Evolutionary conservation across 2,888 invertebrate species (phyloP), one percentile per base, ranked within the genome.

Genomic region (Microctonus hyperodae): DNA sequence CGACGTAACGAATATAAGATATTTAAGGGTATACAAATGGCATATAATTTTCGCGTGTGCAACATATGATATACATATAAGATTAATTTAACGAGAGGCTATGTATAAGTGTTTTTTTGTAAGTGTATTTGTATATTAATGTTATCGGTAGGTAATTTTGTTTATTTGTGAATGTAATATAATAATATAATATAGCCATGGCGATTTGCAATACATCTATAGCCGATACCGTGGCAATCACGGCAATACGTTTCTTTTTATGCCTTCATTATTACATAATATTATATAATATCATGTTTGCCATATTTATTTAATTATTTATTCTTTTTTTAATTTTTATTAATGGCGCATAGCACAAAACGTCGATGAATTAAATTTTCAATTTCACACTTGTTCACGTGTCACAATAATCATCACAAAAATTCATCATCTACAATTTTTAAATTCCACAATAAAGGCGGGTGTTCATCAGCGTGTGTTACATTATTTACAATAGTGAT

Each of bases 131-230:
- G 51, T 25, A 10, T 53, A 23, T 25, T 25, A 25, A 20, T 44
- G 44, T 1, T 16, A 16, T 16, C 16, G n/a, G 44, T n/a, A 44
- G 44, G 16, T 44, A 7, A 16, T 16, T 4, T n/a, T 44, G 28
- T 48, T 16, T 5, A 11, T n/a, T 9, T 50, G 28, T 60, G 22
- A 48, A 48, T 60, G 25, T 50, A 20, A 28, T 53, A 23, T 28
- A 53, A 35, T 71, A 65, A 68, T 67, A 62, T 64, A 57, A 68
- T 67, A 68, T 69, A 67, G 65, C 67, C 58, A 64, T 72, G 68
- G 70, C 68, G 67, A 70, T 60, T 70, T 63, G 70, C 69, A 59
- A 69, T 68, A 69, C 69, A 70, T 67, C 60, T 62, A 69, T 69
- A 70, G 67, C 66, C 67, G 57, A 63, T 50, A 44, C 16, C 48